phyloP scores from a whole-genome alignment of 2,888 invertebrate genomes.

The Plusia festucae region DNA sequence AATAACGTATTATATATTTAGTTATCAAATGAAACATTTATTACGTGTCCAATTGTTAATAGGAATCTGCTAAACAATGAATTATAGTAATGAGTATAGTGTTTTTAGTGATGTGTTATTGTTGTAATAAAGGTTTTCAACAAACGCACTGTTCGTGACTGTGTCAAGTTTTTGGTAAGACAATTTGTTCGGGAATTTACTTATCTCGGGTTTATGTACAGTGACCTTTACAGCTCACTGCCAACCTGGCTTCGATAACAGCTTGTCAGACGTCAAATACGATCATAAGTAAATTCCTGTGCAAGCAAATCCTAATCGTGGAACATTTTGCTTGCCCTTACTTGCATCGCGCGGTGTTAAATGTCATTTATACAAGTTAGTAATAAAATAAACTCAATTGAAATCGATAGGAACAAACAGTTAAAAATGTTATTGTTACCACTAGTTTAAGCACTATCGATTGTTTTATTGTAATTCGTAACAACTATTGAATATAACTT shows the following conservation, averaged over 20 bases:
- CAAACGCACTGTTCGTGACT: constrained; percentile 51
- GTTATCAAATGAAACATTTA: constrained; percentile 37
- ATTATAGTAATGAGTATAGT: constrained; percentile 19
- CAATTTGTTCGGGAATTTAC: constrained; percentile 42
- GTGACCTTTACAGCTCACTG: constrained; percentile 37
- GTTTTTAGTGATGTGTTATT: constrained; percentile 15
- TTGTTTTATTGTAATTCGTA: constrained; percentile 77
- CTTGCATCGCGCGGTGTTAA: constrained; percentile 43
- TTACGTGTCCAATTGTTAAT: constrained; percentile 49
- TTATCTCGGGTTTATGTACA: constrained; percentile 38
- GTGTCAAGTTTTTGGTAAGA: constrained; percentile 41
- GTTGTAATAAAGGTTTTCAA: constrained; percentile 53
- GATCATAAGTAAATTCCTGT: constrained; percentile 39
- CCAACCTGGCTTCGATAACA: constrained; percentile 35
- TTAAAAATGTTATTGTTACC: constrained; percentile 87
- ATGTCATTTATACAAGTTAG: constrained; percentile 44
- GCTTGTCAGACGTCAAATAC: constrained; percentile 30
- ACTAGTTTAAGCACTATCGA: constrained; percentile 85
- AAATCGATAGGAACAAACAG: constrained; percentile 71
- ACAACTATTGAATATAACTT: constrained; percentile 61
- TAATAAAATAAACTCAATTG: constrained; percentile 63
- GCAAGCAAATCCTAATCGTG: constrained; percentile 27
- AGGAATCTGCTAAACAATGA: constrained; percentile 21
- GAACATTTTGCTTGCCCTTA: constrained; percentile 36
- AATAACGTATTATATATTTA: constrained; percentile 15